Evolutionary conservation across 1,140 invertebrate genomes (phyloP), one percentile per base, ranked within the genome.

Genomic region (Drosophila erecta): DNA sequence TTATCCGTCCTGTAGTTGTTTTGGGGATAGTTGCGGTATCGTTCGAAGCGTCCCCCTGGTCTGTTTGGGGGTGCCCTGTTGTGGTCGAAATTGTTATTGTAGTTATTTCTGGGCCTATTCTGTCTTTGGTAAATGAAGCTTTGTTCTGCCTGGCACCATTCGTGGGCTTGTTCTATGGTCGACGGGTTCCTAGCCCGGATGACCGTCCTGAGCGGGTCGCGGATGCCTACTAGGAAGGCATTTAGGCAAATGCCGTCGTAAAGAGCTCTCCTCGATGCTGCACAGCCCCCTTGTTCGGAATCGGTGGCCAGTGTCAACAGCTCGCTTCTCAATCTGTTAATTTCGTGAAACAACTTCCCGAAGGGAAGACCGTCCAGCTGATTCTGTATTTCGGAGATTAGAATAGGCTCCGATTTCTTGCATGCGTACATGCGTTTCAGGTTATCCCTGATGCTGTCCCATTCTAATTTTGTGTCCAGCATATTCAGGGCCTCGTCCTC

Each of bases 401-500:
- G 12, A 14, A 46, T 14, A 3, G 43, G 43, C 14, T 46, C 20
- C 14, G 20, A 22, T 11, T 46, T 44, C 6, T 46, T 46, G 43
- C 43, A 46, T 46, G 43, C 20, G 22, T 22, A 44, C 11, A 44
- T 44, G 43, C 20, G 43, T 44, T 22, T 44, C 4, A 44, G 43
- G 11, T 44, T 44, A 22, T 22, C 43, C 43, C 43, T 44, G 20
- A 44, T 20, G 17, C 17, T 17, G 17, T 17, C 17, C 17, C 17
- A 17, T 17, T 17, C 17, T 12, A 44, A 11, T 44, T 44, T 44
- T 5, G 43, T 44, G 20, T 44, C 20, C 5, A 44, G 11, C 17
- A 22, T 44, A 11, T 44, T 44, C 17, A 44, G 20, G 17, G 41
- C 11, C 41, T 44, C 17, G 41, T 22, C 41, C 41, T 50, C 60